Conservation (phyloP, 2,888 invertebrate genomes). For the Tanytarsus gracilentus region DNA sequence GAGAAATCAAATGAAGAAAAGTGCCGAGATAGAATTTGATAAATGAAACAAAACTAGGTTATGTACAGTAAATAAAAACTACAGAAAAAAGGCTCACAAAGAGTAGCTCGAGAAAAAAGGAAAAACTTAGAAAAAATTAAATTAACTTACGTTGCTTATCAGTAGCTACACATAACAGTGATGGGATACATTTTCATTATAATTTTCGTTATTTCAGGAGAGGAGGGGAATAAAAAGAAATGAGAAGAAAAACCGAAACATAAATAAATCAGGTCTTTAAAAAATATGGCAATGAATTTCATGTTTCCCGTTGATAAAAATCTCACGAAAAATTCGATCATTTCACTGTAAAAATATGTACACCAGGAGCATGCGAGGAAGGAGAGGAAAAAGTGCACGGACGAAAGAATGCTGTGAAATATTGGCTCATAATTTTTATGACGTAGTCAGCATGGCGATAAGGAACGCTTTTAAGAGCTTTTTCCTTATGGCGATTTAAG, state of each 20-base stretch:
- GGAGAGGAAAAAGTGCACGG: not conserved
- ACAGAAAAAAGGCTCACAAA: not conserved
- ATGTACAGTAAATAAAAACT: not conserved
- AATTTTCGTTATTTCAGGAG: not conserved
- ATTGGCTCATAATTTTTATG: slow-evolving; percentile 5
- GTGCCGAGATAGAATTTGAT: no score
- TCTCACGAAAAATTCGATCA: no score
- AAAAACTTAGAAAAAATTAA: slow-evolving; percentile 1
- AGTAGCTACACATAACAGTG: slow-evolving; percentile 2
- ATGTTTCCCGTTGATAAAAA: no score
- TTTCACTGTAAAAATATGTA: no score
- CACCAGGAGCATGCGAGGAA: not conserved
- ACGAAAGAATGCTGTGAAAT: not conserved
- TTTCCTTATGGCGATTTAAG: no score
- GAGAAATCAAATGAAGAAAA: no score
- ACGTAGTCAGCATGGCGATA: not conserved
- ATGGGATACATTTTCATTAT: slow-evolving; percentile 1
- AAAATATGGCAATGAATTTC: no score
- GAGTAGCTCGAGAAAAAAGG: not conserved
- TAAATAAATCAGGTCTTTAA: not conserved
- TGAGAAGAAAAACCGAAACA: not conserved
- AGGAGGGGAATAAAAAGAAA: not conserved
- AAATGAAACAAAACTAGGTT: not conserved
- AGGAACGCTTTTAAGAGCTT: not conserved
- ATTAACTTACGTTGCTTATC: slow-evolving; percentile 26